These are phyloP conservation scores for Danio tinwini DNA, from an alignment of 2,797 vertebrate genomes.

Conservation along the genomic window DNA sequence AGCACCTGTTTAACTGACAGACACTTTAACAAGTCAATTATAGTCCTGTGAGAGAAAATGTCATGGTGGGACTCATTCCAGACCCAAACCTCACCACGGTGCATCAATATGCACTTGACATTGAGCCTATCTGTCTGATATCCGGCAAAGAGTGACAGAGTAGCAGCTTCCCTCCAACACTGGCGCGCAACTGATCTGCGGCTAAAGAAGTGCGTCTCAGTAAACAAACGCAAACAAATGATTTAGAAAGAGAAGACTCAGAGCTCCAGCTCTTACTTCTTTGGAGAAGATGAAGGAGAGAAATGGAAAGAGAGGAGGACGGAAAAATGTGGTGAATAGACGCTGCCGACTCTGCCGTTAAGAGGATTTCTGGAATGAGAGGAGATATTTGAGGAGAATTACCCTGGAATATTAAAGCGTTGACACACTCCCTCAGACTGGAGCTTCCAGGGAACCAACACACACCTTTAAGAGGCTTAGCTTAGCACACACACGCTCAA, in stretches of 20 bases:
- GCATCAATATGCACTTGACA: slow-evolving; percentile 48
- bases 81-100: not conserved
- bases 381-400: slow-evolving; percentile 55
- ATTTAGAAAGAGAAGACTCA: slow-evolving; percentile 58
- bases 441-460: slow-evolving; percentile 55
- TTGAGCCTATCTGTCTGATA: slow-evolving; percentile 30
- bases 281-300: slow-evolving; percentile 46
- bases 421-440: slow-evolving; percentile 70
- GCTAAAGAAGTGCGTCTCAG: slow-evolving; percentile 37
- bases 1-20: slow-evolving; percentile 46
- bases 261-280: slow-evolving; percentile 41
- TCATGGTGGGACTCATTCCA: slow-evolving; percentile 32
- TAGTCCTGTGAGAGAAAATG: slow-evolving; percentile 44
- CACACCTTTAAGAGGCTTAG: slow-evolving; percentile 46
- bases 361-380: slow-evolving; percentile 57
- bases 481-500: slow-evolving; percentile 45
- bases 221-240: slow-evolving; percentile 67
- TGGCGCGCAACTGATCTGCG: slow-evolving; percentile 20
- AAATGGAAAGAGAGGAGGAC: slow-evolving; percentile 51
- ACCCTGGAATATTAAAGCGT: slow-evolving; percentile 70
- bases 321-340: slow-evolving; percentile 50
- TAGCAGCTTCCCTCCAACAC: slow-evolving; percentile 23
- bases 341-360: slow-evolving; percentile 37
- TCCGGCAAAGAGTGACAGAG: not conserved
- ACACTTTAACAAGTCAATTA: slow-evolving; percentile 60